Conservation (phyloP, 2,888 invertebrate species). For the Euzetes globulus region DNA sequence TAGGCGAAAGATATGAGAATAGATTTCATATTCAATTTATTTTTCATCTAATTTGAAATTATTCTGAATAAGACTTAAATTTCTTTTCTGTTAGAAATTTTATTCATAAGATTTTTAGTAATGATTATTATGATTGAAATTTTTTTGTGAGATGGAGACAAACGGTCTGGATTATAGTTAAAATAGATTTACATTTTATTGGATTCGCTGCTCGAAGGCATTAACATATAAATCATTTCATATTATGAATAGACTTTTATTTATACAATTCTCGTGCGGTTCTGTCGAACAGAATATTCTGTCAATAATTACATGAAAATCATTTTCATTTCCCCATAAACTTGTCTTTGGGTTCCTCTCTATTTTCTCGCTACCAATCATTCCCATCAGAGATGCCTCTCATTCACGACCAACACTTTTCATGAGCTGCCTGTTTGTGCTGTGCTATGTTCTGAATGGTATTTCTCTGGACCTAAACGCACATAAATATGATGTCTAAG, state of each 20-base stretch:
- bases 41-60: too few relatives aligned
- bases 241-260: neutral
- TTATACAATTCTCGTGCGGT: neutral
- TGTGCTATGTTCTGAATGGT: too few relatives aligned
- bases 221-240: conserved; percentile 20
- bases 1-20: too few relatives aligned
- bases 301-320: conserved; percentile 13
- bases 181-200: conserved; percentile 21
- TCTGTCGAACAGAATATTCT: neutral
- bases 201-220: conserved; percentile 7
- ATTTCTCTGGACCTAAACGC: too few relatives aligned
- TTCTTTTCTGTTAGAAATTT: neutral
- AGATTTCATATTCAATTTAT: too few relatives aligned
- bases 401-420: too few relatives aligned
- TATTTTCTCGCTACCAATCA: neutral
- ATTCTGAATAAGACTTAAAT: neutral
- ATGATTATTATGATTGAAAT: too few relatives aligned
- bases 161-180: neutral
- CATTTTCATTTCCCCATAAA: neutral
- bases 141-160: neutral
- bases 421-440: too few relatives aligned
- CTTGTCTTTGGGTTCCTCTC: neutral
- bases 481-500: neutral
- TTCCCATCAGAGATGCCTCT: too few relatives aligned
- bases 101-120: neutral